A percentile compares a stretch with the other conserved stretches of the same genome.
These are phyloP conservation scores for Lacerta viridis DNA, from an alignment of 2,797 vertebrate species.

Conservation along the genomic window DNA sequence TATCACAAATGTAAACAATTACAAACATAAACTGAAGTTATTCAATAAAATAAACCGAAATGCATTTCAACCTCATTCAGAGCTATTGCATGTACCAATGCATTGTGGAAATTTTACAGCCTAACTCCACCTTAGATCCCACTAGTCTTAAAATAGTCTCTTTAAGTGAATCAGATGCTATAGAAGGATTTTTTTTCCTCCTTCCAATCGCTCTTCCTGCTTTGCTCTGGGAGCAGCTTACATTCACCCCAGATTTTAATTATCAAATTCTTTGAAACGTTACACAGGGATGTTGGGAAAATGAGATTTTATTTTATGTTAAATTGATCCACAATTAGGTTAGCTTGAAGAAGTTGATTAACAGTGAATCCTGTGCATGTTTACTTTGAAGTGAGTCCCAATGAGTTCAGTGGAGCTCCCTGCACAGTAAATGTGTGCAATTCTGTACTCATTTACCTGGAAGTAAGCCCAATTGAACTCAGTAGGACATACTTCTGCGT, in stretches of 20 bases:
- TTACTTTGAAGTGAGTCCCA: neutral
- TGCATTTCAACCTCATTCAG: neutral
- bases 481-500: no score
- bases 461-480: no score
- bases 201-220: neutral
- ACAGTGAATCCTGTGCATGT: neutral
- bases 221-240: neutral
- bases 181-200: no score
- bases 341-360: neutral
- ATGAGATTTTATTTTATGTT: neutral
- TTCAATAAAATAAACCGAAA: no score
- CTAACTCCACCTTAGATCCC: no score
- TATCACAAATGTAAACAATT: no score
- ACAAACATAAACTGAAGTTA: no score
- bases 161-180: neutral
- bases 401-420: neutral
- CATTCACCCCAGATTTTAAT: neutral
- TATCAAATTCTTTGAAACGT: neutral
- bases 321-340: neutral
- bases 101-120: neutral
- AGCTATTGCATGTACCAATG: neutral
- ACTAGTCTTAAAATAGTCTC: neutral
- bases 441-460: no score
- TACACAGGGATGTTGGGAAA: neutral
- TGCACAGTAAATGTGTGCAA: no score